These are phyloP conservation scores for Scaptomyza caliginosa DNA, from an alignment of 2,888 invertebrate genomes.

Conservation along the genomic window DNA sequence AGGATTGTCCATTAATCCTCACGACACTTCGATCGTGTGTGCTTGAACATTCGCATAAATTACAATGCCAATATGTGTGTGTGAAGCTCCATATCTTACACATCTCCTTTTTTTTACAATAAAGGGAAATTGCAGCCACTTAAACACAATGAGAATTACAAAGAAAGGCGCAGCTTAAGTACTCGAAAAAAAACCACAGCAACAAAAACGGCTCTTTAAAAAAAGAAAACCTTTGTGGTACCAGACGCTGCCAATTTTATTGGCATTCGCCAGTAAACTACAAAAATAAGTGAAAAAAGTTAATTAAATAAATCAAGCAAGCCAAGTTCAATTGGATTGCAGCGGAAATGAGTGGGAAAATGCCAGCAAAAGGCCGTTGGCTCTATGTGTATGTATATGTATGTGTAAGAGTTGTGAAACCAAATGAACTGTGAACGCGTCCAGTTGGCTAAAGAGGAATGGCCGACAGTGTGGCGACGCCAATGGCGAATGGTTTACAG, in stretches of 20 bases:
- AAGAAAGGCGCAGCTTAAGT: slow-evolving; percentile 33
- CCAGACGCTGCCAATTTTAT: slow-evolving; percentile 46
- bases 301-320: slow-evolving; percentile 79
- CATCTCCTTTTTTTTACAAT: slow-evolving; percentile 21
- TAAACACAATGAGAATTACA: slow-evolving; percentile 56
- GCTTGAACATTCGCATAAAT: slow-evolving; percentile 34
- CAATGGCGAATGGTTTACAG: background rate
- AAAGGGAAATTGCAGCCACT: slow-evolving; percentile 55
- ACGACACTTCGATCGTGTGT: slow-evolving; percentile 13
- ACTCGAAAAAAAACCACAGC: slow-evolving; percentile 28
- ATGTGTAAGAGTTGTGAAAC: slow-evolving; percentile 14
- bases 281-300: slow-evolving; percentile 30
- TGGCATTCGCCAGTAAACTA: slow-evolving; percentile 28
- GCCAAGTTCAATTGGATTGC: slow-evolving; percentile 78
- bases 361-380: slow-evolving; percentile 28
- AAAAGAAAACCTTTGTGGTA: slow-evolving; percentile 32
- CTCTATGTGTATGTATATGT: background rate
- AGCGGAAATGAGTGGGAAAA: slow-evolving; percentile 77
- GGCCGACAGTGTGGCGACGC: slow-evolving; percentile 36
- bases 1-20: background rate
- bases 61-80: slow-evolving; percentile 50
- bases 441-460: slow-evolving; percentile 25
- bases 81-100: background rate
- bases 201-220: background rate
- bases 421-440: slow-evolving; percentile 72